A percentile compares a stretch with the other conserved stretches of the same genome.
These are phyloP conservation scores for Chaetura pelagica DNA, from an alignment of 2,113 vertebrate genomes.

Conservation along the genomic window DNA sequence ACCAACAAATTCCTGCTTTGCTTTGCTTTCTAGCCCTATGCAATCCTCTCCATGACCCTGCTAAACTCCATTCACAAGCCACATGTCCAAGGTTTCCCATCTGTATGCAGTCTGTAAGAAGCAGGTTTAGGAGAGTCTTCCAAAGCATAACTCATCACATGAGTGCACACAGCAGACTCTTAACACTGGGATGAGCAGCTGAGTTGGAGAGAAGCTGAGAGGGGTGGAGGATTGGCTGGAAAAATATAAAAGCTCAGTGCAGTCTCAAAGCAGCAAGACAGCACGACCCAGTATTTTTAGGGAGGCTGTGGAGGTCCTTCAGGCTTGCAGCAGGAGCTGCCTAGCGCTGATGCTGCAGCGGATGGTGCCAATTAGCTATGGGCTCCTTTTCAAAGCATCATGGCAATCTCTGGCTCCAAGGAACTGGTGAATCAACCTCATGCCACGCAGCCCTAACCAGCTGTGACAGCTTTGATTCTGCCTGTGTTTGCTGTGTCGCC, in stretches of 20 bases:
- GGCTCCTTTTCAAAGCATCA: not conserved
- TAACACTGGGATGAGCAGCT: not conserved
- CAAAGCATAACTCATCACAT: not conserved
- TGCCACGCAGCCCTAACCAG: fast-evolving
- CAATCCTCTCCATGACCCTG: not conserved
- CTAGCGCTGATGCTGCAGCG: fast-evolving
- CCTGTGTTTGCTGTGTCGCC: not conserved
- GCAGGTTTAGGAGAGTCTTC: not conserved
- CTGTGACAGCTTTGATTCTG: constrained; percentile 9
- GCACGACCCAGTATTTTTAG: not conserved
- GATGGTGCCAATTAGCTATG: fast-evolving
- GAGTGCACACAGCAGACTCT: not conserved
- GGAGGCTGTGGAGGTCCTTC: not conserved
- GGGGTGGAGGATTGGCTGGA: not conserved
- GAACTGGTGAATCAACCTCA: not conserved
- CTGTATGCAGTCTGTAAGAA: not conserved
- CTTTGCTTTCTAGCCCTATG: not conserved
- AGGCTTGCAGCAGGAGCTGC: not conserved
- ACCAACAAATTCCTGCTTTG: too few relatives aligned
- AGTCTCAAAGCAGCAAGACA: not conserved
- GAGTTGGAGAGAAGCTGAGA: not conserved
- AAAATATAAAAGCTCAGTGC: not conserved
- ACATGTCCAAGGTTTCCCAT: not conserved
- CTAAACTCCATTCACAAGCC: not conserved
- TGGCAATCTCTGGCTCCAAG: not conserved